These are phyloP conservation scores for Streblospio benedicti DNA, from an alignment of 1,140 invertebrate genomes.

Conservation along the genomic window DNA sequence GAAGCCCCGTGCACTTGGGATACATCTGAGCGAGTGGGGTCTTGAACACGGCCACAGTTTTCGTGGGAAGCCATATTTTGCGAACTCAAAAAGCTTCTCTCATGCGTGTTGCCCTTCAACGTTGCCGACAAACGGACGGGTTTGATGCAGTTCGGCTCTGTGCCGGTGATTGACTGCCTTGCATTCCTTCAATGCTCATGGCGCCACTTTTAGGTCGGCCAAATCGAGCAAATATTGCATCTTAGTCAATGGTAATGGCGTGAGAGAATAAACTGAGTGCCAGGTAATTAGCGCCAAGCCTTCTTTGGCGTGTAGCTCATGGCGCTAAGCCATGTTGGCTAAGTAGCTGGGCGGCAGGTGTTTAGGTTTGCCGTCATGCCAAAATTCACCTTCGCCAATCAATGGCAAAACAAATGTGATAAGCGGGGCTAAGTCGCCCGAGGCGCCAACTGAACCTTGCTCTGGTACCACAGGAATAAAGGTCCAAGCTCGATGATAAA, in stretches of 20 bases:
- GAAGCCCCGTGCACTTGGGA: slow-evolving; percentile 20
- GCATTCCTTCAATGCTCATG: slow-evolving; percentile 18
- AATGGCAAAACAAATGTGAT: slow-evolving; percentile 8
- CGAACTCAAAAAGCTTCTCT: no score
- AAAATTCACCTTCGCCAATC: slow-evolving; percentile 8
- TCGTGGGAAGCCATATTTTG: slow-evolving; percentile 11
- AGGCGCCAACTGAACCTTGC: slow-evolving; percentile 10
- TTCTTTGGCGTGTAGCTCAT: slow-evolving; percentile 14
- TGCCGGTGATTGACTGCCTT: slow-evolving; percentile 9
- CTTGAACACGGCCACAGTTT: slow-evolving; percentile 14
- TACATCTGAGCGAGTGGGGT: slow-evolving; percentile 17
- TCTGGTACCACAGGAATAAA: slow-evolving; percentile 13
- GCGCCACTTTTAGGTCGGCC: slow-evolving; percentile 12
- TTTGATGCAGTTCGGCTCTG: slow-evolving; percentile 11
- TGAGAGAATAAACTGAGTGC: slow-evolving; percentile 17
- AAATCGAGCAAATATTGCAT: slow-evolving; percentile 16
- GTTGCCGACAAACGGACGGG: slow-evolving; percentile 9
- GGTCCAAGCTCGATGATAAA: slow-evolving; percentile 5
- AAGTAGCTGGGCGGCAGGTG: slow-evolving; percentile 1
- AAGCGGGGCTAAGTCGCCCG: slow-evolving; percentile 17
- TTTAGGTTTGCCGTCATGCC: background rate
- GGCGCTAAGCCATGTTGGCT: background rate
- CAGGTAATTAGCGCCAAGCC: slow-evolving; percentile 20
- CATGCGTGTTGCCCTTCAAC: no score
- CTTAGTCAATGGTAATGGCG: background rate